Evolutionary conservation across 2,888 invertebrate species (phyloP), one percentile per base, ranked within the genome.

Genomic region (Orthosia gracilis): DNA sequence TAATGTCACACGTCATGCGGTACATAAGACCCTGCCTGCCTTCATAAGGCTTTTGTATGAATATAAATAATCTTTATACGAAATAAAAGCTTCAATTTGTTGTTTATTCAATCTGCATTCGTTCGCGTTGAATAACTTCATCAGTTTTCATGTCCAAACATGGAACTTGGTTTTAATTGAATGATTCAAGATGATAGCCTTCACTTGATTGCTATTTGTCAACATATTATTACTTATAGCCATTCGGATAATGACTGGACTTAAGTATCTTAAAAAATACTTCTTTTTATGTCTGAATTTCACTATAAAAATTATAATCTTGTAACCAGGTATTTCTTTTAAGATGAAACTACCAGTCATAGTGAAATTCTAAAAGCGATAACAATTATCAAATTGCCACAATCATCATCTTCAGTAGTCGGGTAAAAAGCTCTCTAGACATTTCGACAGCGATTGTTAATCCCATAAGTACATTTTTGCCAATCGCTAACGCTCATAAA

Each of bases 1-100:
- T 65, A 47, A 71, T 55, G 13, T 62, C 47, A 50, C 66, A 69
- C 50, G 62, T 50, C 26, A 50, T 50, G 67, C 15, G 58, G 18
- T 50, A 52, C 40, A 59, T 55, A 57, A 55, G 54, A 58, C 68
- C 65, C 21, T 67, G 65, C 3, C 52, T 65, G 54, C 54, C 68
- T 64, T 67, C 66, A 78, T 64, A 77, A 69, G 63, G 23, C 18
- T 69, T 82, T 78, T 61, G 49, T 77, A 21, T 55, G 9, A 52
- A 69, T 11, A 55, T 72, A 63, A 80, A 64, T 68, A 68, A 76
- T 80, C 49, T 58, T 18, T 15, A 68, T 52, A 49, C 15, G 9
- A 64, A 57, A 76, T 80, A 57, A 69, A 76, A 69, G n/a, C 5
- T 47, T 62, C 13, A 58, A 68, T 73, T 69, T 58, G 9, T 66